Evolutionary conservation across 2,797 vertebrate species (phyloP).

Genomic region (Menidia menidia): DNA sequence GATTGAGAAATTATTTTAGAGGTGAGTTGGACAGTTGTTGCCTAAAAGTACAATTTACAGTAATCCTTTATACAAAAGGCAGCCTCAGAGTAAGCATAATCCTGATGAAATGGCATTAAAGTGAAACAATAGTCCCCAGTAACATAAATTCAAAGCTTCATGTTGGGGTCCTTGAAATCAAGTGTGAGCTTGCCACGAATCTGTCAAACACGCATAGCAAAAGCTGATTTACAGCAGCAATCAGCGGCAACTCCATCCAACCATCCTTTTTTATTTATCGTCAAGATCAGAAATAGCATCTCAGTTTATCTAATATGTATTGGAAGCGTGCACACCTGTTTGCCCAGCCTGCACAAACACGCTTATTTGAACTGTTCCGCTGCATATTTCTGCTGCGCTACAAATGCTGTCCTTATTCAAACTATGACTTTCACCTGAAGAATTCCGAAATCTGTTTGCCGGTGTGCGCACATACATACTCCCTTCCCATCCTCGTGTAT

Average conservation of each 20-base stretch:
- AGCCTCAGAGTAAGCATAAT: background rate
- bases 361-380: conserved; percentile 61
- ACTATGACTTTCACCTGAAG: conserved; percentile 36
- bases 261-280: background rate
- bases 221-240: background rate
- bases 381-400: conserved; percentile 50
- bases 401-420: conserved; percentile 47
- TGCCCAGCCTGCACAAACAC: conserved; percentile 53
- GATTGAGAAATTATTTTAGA: background rate
- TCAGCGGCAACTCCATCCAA: background rate
- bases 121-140: too few relatives aligned
- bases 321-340: conserved; percentile 11
- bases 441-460: conserved; percentile 30
- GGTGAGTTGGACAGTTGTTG: background rate
- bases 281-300: conserved; percentile 20
- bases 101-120: background rate
- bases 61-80: background rate
- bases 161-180: background rate
- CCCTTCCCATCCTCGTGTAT: conserved; percentile 23
- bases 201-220: background rate
- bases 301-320: conserved; percentile 1
- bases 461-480: conserved; percentile 8
- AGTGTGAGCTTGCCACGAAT: background rate
- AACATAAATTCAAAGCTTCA: background rate
- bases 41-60: background rate